These are phyloP conservation scores for Gallinago paraguaiae DNA, from an alignment of 2,113 vertebrate genomes.

Conservation along the genomic window DNA sequence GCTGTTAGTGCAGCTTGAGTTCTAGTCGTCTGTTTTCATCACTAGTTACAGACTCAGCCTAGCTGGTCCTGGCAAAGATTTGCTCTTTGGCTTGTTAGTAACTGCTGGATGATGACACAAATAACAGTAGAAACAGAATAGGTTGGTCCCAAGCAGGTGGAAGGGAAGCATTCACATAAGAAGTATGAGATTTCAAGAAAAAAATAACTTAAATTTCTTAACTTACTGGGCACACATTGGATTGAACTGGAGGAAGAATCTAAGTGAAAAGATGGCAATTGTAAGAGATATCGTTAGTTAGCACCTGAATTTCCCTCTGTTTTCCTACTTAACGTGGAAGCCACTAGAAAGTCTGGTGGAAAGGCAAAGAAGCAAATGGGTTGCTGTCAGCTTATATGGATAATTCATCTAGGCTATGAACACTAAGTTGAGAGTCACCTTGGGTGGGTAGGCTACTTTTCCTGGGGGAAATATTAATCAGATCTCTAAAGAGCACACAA, in stretches of 20 bases:
- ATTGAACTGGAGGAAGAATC: neutral
- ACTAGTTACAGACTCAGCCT: neutral
- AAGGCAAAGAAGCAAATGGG: neutral
- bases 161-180: neutral
- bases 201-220: neutral
- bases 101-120: neutral
- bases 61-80: neutral
- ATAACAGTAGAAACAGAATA: neutral
- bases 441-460: neutral
- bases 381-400: neutral
- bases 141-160: neutral
- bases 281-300: neutral
- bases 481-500: neutral
- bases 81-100: neutral
- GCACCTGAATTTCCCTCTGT: neutral
- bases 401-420: neutral
- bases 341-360: neutral
- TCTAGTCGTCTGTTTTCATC: neutral
- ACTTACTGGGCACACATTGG: neutral
- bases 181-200: neutral
- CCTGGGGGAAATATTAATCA: neutral
- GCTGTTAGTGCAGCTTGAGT: neutral
- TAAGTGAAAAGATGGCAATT: neutral
- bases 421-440: neutral
- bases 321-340: neutral